Conservation (phyloP, 35 echinoderm and acorn worm species). For the Amphiura filiformis region DNA sequence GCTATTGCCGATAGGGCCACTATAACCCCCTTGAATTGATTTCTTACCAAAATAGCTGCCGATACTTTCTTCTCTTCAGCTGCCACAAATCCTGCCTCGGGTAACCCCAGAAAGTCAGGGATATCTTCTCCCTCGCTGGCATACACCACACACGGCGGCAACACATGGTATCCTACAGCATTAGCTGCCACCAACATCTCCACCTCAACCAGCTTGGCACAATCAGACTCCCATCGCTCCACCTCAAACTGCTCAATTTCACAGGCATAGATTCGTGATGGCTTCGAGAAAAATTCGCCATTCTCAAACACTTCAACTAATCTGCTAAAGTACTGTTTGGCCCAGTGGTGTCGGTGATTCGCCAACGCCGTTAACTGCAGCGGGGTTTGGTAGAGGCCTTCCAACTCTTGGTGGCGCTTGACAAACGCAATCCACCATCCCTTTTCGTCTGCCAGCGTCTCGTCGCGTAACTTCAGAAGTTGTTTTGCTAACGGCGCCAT, state of each 20-base stretch:
- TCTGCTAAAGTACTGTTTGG: background rate
- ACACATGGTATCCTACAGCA: background rate
- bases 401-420: background rate
- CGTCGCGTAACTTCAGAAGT: background rate
- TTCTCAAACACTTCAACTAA: background rate
- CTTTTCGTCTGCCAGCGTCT: background rate
- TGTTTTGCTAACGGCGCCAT: background rate
- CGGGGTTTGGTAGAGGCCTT: background rate
- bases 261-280: background rate
- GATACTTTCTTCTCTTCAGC: background rate
- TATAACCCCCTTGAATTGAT: background rate
- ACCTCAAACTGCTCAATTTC: background rate
- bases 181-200: background rate
- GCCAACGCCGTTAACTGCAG: background rate
- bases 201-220: background rate
- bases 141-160: background rate
- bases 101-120: background rate
- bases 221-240: background rate
- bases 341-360: background rate
- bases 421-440: background rate
- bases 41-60: background rate
- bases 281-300: background rate
- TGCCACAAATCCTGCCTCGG: background rate
- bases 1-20: no score
- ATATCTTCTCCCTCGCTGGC: background rate